A percentile compares a stretch with the other conserved stretches of the same genome.
phyloP scores from a whole-genome alignment of 2,797 vertebrate species.

The Oophaga sylvatica region DNA sequence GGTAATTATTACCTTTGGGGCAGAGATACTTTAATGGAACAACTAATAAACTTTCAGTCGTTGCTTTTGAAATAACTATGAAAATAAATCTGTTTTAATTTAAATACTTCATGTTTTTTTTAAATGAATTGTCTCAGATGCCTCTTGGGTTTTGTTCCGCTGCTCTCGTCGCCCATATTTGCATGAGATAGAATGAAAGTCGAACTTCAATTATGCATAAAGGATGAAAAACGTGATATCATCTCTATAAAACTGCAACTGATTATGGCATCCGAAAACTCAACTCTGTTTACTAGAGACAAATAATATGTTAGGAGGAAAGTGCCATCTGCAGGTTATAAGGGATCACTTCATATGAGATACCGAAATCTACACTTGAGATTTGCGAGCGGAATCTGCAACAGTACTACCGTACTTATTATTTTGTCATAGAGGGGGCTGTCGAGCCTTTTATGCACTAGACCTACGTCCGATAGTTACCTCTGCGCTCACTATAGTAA shows the following conservation, averaged over 20 bases:
- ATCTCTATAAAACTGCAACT: neutral
- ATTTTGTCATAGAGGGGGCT: neutral
- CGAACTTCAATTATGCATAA: slow-evolving; percentile 21
- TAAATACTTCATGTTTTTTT: neutral
- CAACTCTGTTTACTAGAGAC: neutral
- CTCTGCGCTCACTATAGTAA: neutral
- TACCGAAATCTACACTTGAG: neutral
- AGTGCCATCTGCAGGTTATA: slow-evolving; percentile 1
- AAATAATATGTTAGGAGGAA: slow-evolving; percentile 7
- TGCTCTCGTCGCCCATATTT: slow-evolving; percentile 30
- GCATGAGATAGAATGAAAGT: slow-evolving; percentile 28
- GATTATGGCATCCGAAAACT: neutral
- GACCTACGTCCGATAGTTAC: neutral
- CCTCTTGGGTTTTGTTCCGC: neutral
- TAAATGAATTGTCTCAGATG: slow-evolving; percentile 26
- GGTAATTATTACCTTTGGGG: neutral
- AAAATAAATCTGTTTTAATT: slow-evolving; percentile 28
- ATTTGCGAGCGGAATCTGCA: neutral
- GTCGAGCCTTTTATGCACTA: neutral
- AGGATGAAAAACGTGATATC: neutral
- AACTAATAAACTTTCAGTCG: neutral
- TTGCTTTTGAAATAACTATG: neutral
- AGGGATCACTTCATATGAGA: neutral
- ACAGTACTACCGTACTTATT: too few species aligned
- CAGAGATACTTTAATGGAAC: neutral